Evolutionary conservation across 2,888 invertebrate genomes (phyloP).

Genomic region (Lepidochrysops patricia): DNA sequence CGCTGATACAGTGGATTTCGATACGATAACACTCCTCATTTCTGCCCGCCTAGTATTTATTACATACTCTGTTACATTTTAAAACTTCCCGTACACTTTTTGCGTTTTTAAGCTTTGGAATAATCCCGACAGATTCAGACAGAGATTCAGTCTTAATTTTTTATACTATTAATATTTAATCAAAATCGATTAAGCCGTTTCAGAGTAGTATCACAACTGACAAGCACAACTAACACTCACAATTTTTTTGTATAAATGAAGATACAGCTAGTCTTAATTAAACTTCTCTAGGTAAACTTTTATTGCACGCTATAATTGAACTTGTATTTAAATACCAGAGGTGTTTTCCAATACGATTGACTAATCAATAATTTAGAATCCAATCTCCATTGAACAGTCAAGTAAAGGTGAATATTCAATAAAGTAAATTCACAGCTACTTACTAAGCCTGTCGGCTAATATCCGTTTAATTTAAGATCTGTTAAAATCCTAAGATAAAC

Average conservation of each 20-base stretch:
- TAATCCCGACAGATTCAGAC: too few relatives aligned
- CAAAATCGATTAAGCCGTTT: too few relatives aligned
- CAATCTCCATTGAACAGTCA: background rate
- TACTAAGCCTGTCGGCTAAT: background rate
- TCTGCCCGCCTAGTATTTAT: slow-evolving; percentile 51
- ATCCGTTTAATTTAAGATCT: slow-evolving; percentile 9
- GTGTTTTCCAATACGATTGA: background rate
- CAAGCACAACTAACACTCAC: too few relatives aligned
- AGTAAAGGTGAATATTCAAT: background rate
- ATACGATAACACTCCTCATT: slow-evolving; percentile 72
- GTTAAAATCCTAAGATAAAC: slow-evolving; percentile 6
- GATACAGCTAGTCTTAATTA: background rate
- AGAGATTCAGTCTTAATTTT: too few relatives aligned
- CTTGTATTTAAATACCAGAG: background rate
- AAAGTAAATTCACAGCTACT: slow-evolving; percentile 10
- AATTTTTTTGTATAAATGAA: too few relatives aligned
- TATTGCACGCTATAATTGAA: background rate
- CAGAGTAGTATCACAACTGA: too few relatives aligned
- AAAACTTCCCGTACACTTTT: too few relatives aligned
- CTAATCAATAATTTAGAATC: background rate
- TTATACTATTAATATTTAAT: too few relatives aligned
- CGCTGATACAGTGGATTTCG: slow-evolving; percentile 72
- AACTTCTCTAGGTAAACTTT: background rate
- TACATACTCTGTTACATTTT: slow-evolving; percentile 34
- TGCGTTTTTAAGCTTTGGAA: too few relatives aligned